Conservation (phyloP, 1,140 invertebrate species). For the Cotesia vestalis region DNA sequence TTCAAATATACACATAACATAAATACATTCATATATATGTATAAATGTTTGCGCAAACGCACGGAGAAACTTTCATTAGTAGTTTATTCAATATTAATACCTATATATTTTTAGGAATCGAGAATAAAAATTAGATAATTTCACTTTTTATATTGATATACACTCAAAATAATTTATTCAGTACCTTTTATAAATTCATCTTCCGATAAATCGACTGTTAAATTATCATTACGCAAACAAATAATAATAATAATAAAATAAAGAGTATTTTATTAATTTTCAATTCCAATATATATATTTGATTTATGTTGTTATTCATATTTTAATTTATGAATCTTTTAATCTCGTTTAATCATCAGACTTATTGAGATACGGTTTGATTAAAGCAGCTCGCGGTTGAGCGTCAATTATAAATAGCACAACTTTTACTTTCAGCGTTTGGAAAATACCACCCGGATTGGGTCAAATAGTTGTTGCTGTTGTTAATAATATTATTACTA, state of each 20-base stretch:
- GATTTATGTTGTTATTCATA: conserved; percentile 21
- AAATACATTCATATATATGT: background rate
- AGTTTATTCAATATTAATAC: background rate
- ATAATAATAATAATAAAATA: background rate
- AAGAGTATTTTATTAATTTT: background rate
- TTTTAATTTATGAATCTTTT: background rate
- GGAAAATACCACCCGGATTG: conserved; percentile 19
- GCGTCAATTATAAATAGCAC: conserved; percentile 20
- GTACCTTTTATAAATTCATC: no score
- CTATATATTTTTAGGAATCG: no score
- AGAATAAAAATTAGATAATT: conserved; percentile 10
- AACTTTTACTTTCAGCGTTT: conserved; percentile 34
- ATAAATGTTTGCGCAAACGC: conserved; percentile 15
- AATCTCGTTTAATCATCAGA: background rate
- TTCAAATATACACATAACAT: no score
- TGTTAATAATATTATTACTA: conserved; percentile 16
- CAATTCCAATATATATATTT: conserved; percentile 24
- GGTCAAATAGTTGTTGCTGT: background rate
- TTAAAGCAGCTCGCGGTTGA: conserved; percentile 14
- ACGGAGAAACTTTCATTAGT: conserved; percentile 4
- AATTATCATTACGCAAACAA: no score
- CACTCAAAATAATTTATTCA: background rate
- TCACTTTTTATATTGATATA: background rate
- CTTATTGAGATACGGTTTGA: conserved; percentile 19
- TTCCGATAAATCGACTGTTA: no score